Base-by-base conservation (phyloP, 2,113 vertebrate species). In the Scolopax mira region DNA sequence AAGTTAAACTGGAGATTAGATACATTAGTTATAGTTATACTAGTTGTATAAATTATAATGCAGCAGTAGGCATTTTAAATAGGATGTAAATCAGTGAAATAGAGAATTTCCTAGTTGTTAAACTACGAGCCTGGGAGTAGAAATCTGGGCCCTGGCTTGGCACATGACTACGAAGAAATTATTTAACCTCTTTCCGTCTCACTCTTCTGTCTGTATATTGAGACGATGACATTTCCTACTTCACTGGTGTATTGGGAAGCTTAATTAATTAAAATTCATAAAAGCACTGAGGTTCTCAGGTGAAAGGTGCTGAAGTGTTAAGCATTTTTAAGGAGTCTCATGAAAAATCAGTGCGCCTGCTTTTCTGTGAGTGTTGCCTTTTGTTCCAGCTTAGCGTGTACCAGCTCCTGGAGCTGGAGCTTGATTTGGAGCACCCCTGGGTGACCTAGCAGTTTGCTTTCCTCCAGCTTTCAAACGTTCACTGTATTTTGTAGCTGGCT, bases 1-100 rank as follows among this genome's bases (percentile, higher is more conserved):
- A 94, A 90, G 92, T 97, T 97, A 94, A 97, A 97, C 92, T 92
- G 88, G 73, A 96, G 94, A 96, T 97, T 95, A 96, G 94, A 87
- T 90, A 72, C 95, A 96, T 97, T 96, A 96, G 96, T 97, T 97
- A 93, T 94, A 94, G 94, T 93, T 96, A 87, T 90, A 95, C 93
- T 93, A 93, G 92, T 96, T 96, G 77, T 89, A 89, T 94, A 92
- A 93, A 93, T 96, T 92, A 96, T 62, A 90, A 66, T 94, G 88
- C 78, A 87, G 62, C 35, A 70, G 70, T 94, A 94, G 89, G 66
- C 85, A 89, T 92, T 95, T 95, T 81, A 92, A 96, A 87, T 75
- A 93, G 54, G 86, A 75, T 79, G 92, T 94, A 96, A 93, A 92
- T 95, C 92, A 89, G 92, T 93, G 61, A 92, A 96, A 88, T 25